These are phyloP conservation scores for Batillaria attramentaria DNA, from an alignment of 1,140 invertebrate species.

Conservation along the genomic window DNA sequence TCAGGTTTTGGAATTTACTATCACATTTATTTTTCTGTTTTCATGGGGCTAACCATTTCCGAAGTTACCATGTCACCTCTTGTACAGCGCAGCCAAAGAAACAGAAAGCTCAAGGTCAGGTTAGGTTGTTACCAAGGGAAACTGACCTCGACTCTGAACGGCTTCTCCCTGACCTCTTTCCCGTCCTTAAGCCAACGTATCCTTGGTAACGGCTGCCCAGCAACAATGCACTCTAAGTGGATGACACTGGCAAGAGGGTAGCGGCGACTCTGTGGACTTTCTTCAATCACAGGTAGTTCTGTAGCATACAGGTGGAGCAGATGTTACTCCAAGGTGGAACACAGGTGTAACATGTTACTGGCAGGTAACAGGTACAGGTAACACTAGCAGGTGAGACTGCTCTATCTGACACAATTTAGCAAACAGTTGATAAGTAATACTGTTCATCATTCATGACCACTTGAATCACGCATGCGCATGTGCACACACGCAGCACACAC, in stretches of 20 bases:
- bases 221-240: constrained; percentile 5
- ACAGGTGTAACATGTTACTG: too few relatives aligned
- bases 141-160: constrained; percentile 18
- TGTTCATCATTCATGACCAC: neutral
- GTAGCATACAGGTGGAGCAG: neutral
- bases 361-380: too few relatives aligned
- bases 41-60: neutral
- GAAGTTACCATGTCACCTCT: neutral
- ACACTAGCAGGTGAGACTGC: too few relatives aligned
- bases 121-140: neutral
- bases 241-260: constrained; percentile 29
- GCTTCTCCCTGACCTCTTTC: neutral
- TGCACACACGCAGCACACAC: too few relatives aligned
- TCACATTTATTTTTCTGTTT: neutral
- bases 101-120: neutral
- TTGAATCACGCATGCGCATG: neutral
- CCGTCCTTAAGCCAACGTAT: constrained; percentile 33
- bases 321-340: neutral
- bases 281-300: constrained; percentile 25
- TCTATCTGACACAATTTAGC: too few relatives aligned
- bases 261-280: constrained; percentile 11
- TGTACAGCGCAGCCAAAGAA: neutral
- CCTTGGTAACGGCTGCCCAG: constrained; percentile 15
- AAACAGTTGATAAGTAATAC: neutral
- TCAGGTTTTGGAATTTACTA: neutral